Evolutionary conservation across 1,140 invertebrate genomes (phyloP), one percentile per base, ranked within the genome.

Genomic region (Drosophila nasuta): DNA sequence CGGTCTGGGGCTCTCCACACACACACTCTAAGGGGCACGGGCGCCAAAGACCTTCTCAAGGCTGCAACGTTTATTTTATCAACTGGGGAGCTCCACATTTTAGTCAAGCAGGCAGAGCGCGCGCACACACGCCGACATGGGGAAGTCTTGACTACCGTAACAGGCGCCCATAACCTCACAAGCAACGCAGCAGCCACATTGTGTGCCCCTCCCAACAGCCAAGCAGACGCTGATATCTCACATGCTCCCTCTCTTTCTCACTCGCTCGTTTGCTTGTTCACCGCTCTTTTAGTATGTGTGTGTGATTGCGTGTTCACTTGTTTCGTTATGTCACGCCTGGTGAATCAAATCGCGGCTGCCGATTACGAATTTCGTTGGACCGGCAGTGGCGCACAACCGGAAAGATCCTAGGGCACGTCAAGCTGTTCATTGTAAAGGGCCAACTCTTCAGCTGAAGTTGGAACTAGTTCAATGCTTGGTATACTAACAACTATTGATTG

Each of bases 81-180:
- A 43, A 28, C 8, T 15, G 15, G 49, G 76, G 74, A 52, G 72
- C 62, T 56, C 71, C 58, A 38, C 69, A 66, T 59, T 81, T 86
- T 81, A 85, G 75, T 82, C 79, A 62, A 25, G 54, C 70, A 79
- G 30, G 57, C 45, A 51, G 48, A 69, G 51, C 73, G 73, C 77
- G 74, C 72, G 86, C 75, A 89, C 85, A 91, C 81, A 88, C 89
- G 83, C 52, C 82, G 85, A 91, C 89, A 91, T 91, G 89, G 89
- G 89, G 89, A 91, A 91, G 89, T 91, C 89, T 89, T 81, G 81
- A 86, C 89, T 89, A 82, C 74, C 63, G 58, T 73, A 91, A 62
- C 77, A 89, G 89, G 89, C 79, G 74, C 54, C 46, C 89, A 90
- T 86, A 75, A 81, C 20, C 54, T n/a, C 13, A 48, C 28, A 25